Base-by-base conservation (phyloP, 2,797 vertebrate genomes). In the Sitta carolinensis region DNA sequence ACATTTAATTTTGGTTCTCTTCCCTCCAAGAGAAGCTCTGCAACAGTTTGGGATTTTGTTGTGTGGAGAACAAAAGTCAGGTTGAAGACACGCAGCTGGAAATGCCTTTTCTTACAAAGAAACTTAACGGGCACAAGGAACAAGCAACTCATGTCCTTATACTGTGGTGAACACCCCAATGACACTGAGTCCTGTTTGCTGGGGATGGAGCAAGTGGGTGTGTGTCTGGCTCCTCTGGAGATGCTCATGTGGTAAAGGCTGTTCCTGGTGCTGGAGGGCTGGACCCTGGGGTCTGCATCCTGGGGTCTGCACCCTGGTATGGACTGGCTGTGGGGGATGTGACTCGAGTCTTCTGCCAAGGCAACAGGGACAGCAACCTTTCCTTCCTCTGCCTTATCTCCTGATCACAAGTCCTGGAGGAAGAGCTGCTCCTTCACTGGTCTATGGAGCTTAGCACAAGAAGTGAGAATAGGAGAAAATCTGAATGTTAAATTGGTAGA, bases 121-220 rank as follows among this genome's bases (percentile, higher is more conserved):
- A 87, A 72, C 9, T 36, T 29, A 42, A 45, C 7, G 27, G 47
- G 11, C 15, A 21, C 14, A 57, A 47, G 34, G 78, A 94, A 36
- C 26, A 48, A 79, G 58, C 7, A 17, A 14, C 6, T 15, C 4
- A 68, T 27, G 14, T 72, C 26, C 30, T 82, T 61, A 12, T 16
- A 25, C 11, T 26, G 19, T 0, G 1, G 13, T 32, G 19, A 38
- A 43, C 2, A 2, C 40, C 20, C 12, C 6, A 11, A 9, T 8
- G 13, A 13, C 1, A 7, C 43, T 30, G 42, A 34, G 50, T 50
- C 42, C n/a, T 63, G 7, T 36, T 82, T 3, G 0, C 20, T 15
- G 16, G n/a, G 10, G 5, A 40, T 8, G 38, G 23, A 61, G 52
- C n/a, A 34, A 50, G 17, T 62, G 45, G 59, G 29, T 16, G 47